Evolutionary conservation across 2,797 vertebrate species (phyloP), one percentile per base, ranked within the genome.

Genomic region (Yasuhikotakia modesta): DNA sequence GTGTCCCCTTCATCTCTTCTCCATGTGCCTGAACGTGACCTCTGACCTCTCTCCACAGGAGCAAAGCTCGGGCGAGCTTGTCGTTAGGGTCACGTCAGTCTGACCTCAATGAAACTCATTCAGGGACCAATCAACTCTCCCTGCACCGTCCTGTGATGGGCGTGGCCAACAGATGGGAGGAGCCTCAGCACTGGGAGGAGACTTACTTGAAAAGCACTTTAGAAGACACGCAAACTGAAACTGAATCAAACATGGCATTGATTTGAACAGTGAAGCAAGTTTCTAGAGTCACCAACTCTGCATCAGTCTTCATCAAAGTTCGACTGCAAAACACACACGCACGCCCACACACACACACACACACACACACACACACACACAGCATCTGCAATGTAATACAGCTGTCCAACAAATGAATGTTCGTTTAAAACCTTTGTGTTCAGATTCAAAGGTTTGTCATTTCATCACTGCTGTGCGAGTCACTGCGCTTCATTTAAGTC

Each of bases 191-290:
- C 52, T 76, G 53, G 50, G 67, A 61, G 30, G 76, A 57, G 58
- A 68, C 57, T 55, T 78, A 78, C 68, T 70, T 65, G 76, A 78
- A 77, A 55, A 71, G 60, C 76, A 78, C 76, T 78, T 71, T 78
- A 78, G n/a, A 71, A 63, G 68, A 71, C 21, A 24, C 1, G 10
- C 45, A 39, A 68, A 68, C 45, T 19, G 27, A 39, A 68, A 68
- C 45, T 19, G 27, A 69, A 35, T 24, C n/a, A 19, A 43, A 63
- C 19, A 63, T 8, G 30, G 17, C n/a, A 8, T 19, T 19, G 60
- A 46, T 45, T 13, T 4, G 21, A 16, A 55, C 45, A 78, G 14
- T 4, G 60, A 8, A 64, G 35, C 7, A 24, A 21, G 32, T 17
- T 21, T 48, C 67, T 61, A 21, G 58, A 63, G 30, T 35, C 30